Conservation (phyloP, 2,888 invertebrate genomes). For the Polydrusus pterygomalis region DNA sequence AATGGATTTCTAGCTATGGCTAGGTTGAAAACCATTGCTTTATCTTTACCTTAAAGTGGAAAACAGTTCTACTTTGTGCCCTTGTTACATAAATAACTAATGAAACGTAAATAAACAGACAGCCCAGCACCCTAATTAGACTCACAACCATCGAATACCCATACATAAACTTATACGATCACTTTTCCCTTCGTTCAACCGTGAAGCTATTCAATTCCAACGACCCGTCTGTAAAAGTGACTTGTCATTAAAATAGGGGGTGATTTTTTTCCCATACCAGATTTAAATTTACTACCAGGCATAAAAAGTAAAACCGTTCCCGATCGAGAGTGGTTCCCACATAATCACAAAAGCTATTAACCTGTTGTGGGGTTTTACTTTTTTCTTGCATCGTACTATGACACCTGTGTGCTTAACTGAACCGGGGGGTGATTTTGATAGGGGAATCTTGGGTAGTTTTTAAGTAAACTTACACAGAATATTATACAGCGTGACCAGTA, state of each 20-base stretch:
- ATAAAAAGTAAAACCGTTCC: conserved; percentile 61
- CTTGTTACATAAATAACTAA: too few relatives aligned
- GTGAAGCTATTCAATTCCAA: conserved; percentile 38
- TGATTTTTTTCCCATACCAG: conserved; percentile 58
- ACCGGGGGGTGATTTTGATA: conserved; percentile 22
- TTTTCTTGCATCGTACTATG: conserved; percentile 59
- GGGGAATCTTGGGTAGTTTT: conserved; percentile 23
- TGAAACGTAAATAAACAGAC: neutral
- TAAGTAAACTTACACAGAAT: neutral
- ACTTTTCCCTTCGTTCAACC: conserved; percentile 41
- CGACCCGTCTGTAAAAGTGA: conserved; percentile 43
- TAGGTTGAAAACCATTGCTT: too few relatives aligned
- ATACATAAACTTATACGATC: conserved; percentile 38
- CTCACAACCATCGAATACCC: conserved; percentile 17
- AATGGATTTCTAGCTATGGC: too few relatives aligned
- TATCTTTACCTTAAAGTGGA: too few relatives aligned
- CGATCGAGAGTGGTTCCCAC: conserved; percentile 64
- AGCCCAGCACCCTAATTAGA: conserved; percentile 30
- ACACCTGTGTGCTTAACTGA: conserved; percentile 62
- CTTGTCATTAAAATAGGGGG: conserved; percentile 57
- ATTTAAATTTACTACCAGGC: conserved; percentile 58
- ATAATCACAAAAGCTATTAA: conserved; percentile 68
- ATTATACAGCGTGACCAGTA: too few relatives aligned
- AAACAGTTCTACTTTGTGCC: too few relatives aligned
- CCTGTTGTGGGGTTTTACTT: conserved; percentile 64